phyloP scores from a whole-genome alignment of 2,888 invertebrate genomes.

The Hirudinaria manillensis region DNA sequence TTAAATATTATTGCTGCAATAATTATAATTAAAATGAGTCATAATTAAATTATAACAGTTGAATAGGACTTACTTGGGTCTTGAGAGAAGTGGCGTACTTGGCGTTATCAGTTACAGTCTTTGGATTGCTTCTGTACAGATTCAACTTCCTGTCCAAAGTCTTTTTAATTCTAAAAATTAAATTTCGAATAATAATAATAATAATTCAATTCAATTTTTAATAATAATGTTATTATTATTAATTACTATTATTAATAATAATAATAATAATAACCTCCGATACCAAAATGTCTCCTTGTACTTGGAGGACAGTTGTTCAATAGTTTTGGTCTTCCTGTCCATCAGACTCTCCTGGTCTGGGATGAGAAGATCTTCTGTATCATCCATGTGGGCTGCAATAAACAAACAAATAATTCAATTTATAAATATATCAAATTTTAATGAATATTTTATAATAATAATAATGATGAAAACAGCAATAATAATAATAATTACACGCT shows the following conservation, averaged over 20 bases:
- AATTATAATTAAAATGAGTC: too few species aligned
- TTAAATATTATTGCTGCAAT: too few species aligned
- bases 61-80: slow-evolving; percentile 4
- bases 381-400: background rate
- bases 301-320: slow-evolving; percentile 11
- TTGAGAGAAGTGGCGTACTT: slow-evolving; percentile 22
- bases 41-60: too few species aligned
- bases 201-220: background rate
- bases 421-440: too few species aligned
- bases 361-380: background rate
- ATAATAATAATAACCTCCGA: slow-evolving; percentile 30
- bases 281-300: slow-evolving; percentile 26
- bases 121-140: slow-evolving; percentile 19
- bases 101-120: slow-evolving; percentile 17
- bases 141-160: slow-evolving; percentile 26
- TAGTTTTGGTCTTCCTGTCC: slow-evolving; percentile 3
- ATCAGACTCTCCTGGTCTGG: background rate
- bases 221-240: background rate
- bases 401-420: background rate
- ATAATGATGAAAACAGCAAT: too few species aligned
- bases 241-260: background rate
- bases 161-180: slow-evolving; percentile 17
- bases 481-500: background rate
- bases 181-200: background rate
- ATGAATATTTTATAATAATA: too few species aligned